Evolutionary conservation across 2,888 invertebrate genomes (phyloP).

Genomic region (Eulithis testata): DNA sequence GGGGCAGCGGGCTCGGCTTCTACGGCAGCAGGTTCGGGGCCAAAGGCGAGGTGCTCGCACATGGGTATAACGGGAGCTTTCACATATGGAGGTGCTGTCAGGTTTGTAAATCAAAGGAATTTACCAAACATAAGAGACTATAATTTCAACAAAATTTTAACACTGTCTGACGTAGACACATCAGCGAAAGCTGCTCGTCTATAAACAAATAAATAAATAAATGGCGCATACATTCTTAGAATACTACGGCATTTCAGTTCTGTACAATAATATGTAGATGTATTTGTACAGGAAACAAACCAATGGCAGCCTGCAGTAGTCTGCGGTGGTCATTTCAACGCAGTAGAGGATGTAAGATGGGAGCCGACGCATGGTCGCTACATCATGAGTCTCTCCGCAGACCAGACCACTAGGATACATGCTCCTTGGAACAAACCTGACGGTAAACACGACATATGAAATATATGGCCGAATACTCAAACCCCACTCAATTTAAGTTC

Average conservation of each 20-base stretch:
- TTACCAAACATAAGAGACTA: background rate
- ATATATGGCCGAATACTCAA: too few species aligned
- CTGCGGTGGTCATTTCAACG: slow-evolving; percentile 92
- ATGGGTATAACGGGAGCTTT: slow-evolving; percentile 97
- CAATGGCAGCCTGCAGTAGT: slow-evolving; percentile 88
- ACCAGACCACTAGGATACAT: slow-evolving; percentile 96
- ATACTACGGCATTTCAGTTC: too few species aligned
- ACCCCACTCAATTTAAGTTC: too few species aligned
- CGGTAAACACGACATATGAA: slow-evolving; percentile 42
- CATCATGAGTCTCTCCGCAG: slow-evolving; percentile 90
- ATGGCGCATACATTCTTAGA: too few species aligned
- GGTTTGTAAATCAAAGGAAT: slow-evolving; percentile 46
- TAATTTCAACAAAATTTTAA: too few species aligned
- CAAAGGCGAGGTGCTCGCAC: slow-evolving; percentile 89
- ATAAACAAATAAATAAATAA: too few species aligned
- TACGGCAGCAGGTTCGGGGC: slow-evolving; percentile 93
- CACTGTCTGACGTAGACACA: too few species aligned
- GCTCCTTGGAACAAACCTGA: slow-evolving; percentile 88
- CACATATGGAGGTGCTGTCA: slow-evolving; percentile 91
- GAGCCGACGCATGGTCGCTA: slow-evolving; percentile 89
- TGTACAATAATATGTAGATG: background rate
- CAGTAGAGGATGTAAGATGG: slow-evolving; percentile 94
- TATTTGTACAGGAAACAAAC: slow-evolving; percentile 57
- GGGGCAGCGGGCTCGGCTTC: slow-evolving; percentile 97
- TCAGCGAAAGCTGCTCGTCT: too few species aligned